These are phyloP conservation scores for Sebastiscus tertius DNA, from an alignment of 2,797 vertebrate species.

Conservation along the genomic window DNA sequence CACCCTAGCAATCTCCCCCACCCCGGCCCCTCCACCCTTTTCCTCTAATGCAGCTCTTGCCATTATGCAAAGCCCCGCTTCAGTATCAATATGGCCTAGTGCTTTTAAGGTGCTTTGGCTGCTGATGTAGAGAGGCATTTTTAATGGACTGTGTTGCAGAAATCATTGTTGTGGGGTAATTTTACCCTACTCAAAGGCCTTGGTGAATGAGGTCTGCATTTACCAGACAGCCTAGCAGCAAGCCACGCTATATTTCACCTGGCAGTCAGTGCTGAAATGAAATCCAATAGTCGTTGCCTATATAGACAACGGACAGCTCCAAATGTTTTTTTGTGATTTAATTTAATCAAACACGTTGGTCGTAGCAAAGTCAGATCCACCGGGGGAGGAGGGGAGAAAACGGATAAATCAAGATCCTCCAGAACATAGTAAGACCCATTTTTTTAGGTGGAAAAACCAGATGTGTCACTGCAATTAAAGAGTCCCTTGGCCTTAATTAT, in stretches of 20 bases:
- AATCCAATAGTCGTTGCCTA: conserved; percentile 79
- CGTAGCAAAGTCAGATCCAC: conserved; percentile 48
- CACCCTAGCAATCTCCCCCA: conserved; percentile 56
- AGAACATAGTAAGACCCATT: conserved; percentile 83
- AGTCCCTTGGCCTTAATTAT: conserved; percentile 98
- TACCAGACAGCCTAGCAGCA: conserved; percentile 81
- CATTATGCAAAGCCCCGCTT: conserved; percentile 95
- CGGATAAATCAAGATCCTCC: conserved; percentile 71
- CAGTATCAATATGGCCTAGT: conserved; percentile 97
- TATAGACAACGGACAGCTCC: conserved; percentile 76
- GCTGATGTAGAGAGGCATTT: conserved; percentile 96
- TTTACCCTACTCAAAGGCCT: conserved; percentile 84
- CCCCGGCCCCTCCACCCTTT: conserved; percentile 33
- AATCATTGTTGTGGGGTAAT: conserved; percentile 91
- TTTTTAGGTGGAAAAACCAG: conserved; percentile 79
- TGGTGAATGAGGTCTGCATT: conserved; percentile 79
- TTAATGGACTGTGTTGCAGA: conserved; percentile 97
- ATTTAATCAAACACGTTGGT: conserved; percentile 69
- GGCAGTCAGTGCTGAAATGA: conserved; percentile 78
- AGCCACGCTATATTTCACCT: conserved; percentile 82
- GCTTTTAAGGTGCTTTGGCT: conserved; percentile 98
- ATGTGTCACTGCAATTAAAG: conserved; percentile 98
- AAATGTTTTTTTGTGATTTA: conserved; percentile 71
- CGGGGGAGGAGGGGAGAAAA: background rate
- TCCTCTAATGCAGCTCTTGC: conserved; percentile 91